Percentiles rank a stretch among this genome's conserved stretches.
Conservation (phyloP, 2,888 invertebrate species). For the Apantesis nais region DNA sequence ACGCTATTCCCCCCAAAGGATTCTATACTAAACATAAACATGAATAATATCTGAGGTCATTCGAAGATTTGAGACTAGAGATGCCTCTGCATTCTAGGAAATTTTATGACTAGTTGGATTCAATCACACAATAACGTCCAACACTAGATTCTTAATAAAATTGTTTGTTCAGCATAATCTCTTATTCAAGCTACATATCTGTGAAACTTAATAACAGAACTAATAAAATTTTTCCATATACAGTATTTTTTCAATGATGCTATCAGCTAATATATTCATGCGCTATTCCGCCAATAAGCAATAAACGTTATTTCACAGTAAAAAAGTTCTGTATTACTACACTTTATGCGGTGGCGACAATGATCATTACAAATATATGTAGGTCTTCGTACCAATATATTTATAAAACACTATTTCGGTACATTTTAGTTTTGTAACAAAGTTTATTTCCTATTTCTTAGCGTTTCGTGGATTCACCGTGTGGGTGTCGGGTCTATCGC, state of each 20-base stretch:
- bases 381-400: conserved; percentile 24
- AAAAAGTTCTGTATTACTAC: conserved; percentile 20
- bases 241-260: conserved; percentile 27
- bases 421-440: neutral
- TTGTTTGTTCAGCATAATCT: conserved; percentile 42
- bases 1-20: no score
- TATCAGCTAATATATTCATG: conserved; percentile 29
- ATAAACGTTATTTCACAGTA: conserved; percentile 33
- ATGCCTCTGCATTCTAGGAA: no score
- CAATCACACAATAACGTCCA: no score
- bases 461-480: no score
- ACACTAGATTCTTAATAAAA: neutral
- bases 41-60: no score
- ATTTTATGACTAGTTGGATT: no score
- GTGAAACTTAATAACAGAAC: conserved; percentile 60
- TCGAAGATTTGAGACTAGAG: no score
- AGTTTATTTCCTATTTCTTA: no score
- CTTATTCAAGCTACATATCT: conserved; percentile 58
- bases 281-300: conserved; percentile 28
- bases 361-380: conserved; percentile 41
- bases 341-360: conserved; percentile 32
- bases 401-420: conserved; percentile 27
- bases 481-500: no score
- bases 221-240: conserved; percentile 50
- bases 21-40: no score